phyloP scores from a whole-genome alignment of 2,797 vertebrate genomes.

The Spheniscus humboldti region DNA sequence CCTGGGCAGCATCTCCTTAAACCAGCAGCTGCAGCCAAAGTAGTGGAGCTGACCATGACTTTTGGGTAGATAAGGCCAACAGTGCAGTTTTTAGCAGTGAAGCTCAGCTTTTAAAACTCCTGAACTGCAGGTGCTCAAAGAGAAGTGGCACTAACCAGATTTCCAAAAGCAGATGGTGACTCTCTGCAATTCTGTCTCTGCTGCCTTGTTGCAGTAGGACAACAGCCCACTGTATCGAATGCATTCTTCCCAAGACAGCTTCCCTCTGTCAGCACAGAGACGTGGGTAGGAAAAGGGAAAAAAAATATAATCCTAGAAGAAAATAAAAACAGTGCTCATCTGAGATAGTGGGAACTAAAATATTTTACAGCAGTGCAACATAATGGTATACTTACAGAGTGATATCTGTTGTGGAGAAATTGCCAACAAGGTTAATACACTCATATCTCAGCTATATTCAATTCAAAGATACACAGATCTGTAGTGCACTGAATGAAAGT shows the following conservation, averaged over 20 bases:
- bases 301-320: not conserved
- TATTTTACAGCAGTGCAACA: not conserved
- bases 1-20: not conserved
- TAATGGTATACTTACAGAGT: not conserved
- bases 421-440: not conserved
- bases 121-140: not conserved
- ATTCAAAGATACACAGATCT: not conserved
- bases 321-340: not conserved
- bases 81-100: not conserved
- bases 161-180: not conserved
- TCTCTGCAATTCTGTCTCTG: not conserved
- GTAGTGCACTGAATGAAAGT: not conserved
- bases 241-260: not conserved
- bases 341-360: not conserved
- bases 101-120: not conserved
- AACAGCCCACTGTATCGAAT: not conserved
- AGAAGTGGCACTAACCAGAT: not conserved
- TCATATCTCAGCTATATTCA: not conserved
- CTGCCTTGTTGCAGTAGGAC: not conserved
- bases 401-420: not conserved
- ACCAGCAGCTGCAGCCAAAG: not conserved
- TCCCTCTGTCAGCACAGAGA: not conserved
- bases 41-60: not conserved
- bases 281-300: not conserved
- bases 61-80: not conserved